phyloP scores from a whole-genome alignment of 1,140 invertebrate genomes.

The Drosophila nikananu region DNA sequence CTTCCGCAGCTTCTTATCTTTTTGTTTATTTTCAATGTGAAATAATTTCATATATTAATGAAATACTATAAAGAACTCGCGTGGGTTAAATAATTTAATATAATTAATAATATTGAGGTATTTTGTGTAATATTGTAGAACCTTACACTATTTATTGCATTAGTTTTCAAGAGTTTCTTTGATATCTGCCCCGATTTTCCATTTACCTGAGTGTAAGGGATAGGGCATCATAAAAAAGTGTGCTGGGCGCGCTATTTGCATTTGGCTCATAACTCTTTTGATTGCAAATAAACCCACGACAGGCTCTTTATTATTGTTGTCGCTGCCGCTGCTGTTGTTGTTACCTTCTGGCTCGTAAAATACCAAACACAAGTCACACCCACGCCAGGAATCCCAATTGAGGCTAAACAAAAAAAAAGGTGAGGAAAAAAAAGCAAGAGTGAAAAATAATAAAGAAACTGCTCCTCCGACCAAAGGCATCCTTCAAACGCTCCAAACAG shows the following conservation, averaged over 20 bases:
- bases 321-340: conserved; percentile 50
- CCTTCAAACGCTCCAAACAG: conserved; percentile 59
- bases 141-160: neutral
- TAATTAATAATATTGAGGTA: no score
- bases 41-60: neutral
- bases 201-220: conserved; percentile 37
- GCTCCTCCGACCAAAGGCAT: conserved; percentile 57
- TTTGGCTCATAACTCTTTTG: conserved; percentile 83
- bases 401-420: conserved; percentile 53
- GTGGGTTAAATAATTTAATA: neutral
- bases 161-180: neutral
- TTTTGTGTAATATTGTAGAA: no score
- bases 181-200: neutral
- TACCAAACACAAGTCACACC: conserved; percentile 69
- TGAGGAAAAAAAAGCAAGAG: conserved; percentile 39
- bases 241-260: conserved; percentile 72
- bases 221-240: conserved; percentile 65
- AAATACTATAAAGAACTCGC: neutral
- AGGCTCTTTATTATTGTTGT: conserved; percentile 62
- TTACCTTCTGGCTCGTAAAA: conserved; percentile 73
- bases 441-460: conserved; percentile 53
- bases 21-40: neutral
- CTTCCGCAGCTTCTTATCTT: neutral
- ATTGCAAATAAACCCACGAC: conserved; percentile 75
- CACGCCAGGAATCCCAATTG: conserved; percentile 66